phyloP scores from a whole-genome alignment of 2,797 vertebrate species.

The Pangasius djambal region DNA sequence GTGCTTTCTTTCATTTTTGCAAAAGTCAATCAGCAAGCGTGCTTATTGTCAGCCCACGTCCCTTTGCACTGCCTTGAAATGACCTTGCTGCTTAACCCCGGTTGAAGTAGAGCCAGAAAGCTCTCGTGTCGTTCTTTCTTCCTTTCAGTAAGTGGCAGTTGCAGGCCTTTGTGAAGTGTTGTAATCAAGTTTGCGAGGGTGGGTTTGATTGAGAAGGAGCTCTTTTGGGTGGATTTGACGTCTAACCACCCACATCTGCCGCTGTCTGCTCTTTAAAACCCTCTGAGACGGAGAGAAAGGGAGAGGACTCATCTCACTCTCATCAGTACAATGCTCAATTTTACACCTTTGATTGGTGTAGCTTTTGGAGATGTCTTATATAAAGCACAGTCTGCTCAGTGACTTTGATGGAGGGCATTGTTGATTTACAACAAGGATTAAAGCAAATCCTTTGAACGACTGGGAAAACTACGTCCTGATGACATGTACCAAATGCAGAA shows the following conservation, averaged over 20 bases:
- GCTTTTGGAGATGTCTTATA: background rate
- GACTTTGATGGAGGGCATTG: background rate
- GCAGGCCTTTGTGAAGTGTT: conserved; percentile 46
- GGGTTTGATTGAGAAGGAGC: conserved; percentile 66
- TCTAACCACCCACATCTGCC: conserved; percentile 46
- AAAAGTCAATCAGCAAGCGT: conserved; percentile 2
- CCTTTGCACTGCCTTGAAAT: conserved; percentile 19
- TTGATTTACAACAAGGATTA: background rate
- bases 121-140: conserved; percentile 35
- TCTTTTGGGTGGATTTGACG: conserved; percentile 54
- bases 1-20: conserved; percentile 22
- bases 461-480: background rate
- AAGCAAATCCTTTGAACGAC: background rate
- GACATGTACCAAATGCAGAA: background rate
- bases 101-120: conserved; percentile 29
- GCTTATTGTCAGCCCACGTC: conserved; percentile 21
- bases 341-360: conserved; percentile 13
- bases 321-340: conserved; percentile 9
- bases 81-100: conserved; percentile 44
- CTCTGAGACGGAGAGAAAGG: conserved; percentile 10
- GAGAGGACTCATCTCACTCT: conserved; percentile 14
- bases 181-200: conserved; percentile 67
- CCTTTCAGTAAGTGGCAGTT: conserved; percentile 50
- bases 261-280: conserved; percentile 41
- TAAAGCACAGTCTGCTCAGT: background rate